A percentile compares a stretch with the other conserved stretches of the same genome.
Conservation (phyloP, 2,113 vertebrate species). For the Cranoglanis bouderius region DNA sequence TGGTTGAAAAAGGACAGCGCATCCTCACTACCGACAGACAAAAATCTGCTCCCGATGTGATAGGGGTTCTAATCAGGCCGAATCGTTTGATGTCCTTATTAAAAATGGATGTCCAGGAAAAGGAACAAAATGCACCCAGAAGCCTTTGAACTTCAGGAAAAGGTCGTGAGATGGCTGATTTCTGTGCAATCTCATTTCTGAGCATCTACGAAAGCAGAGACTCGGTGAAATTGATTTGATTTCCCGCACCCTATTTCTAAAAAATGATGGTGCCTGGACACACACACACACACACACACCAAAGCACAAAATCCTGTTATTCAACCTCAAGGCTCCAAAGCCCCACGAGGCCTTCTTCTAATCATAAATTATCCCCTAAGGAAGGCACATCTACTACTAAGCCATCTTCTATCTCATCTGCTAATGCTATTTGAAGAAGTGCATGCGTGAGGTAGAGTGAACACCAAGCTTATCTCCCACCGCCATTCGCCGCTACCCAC, state of each 20-base stretch:
- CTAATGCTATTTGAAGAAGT: constrained; percentile 48
- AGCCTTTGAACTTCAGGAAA: constrained; percentile 48
- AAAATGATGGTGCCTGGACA: constrained; percentile 54
- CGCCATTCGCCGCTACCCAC: constrained; percentile 21
- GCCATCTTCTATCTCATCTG: constrained; percentile 57
- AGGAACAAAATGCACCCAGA: constrained; percentile 35
- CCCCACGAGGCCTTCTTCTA: constrained; percentile 39
- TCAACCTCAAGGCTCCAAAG: constrained; percentile 46
- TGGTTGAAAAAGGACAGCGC: background rate
- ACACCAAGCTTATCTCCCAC: constrained; percentile 33
- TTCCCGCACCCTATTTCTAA: constrained; percentile 48
- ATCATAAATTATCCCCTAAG: constrained; percentile 53
- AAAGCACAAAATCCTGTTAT: constrained; percentile 55
- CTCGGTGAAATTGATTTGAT: constrained; percentile 51
- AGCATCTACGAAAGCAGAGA: constrained; percentile 31
- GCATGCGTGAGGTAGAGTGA: constrained; percentile 22
- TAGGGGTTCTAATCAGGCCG: constrained; percentile 43
- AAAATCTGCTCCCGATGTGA: constrained; percentile 46
- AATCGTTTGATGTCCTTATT: constrained; percentile 53
- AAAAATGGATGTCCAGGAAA: constrained; percentile 53
- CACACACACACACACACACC: constrained; percentile 30
- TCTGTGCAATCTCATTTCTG: constrained; percentile 31
- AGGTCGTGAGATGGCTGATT: constrained; percentile 41
- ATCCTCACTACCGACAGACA: constrained; percentile 23
- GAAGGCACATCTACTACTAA: constrained; percentile 39